A percentile compares a stretch with the other conserved stretches of the same genome.
Evolutionary conservation across 2,797 vertebrate species (phyloP).

Genomic region (Darevskia mixta): DNA sequence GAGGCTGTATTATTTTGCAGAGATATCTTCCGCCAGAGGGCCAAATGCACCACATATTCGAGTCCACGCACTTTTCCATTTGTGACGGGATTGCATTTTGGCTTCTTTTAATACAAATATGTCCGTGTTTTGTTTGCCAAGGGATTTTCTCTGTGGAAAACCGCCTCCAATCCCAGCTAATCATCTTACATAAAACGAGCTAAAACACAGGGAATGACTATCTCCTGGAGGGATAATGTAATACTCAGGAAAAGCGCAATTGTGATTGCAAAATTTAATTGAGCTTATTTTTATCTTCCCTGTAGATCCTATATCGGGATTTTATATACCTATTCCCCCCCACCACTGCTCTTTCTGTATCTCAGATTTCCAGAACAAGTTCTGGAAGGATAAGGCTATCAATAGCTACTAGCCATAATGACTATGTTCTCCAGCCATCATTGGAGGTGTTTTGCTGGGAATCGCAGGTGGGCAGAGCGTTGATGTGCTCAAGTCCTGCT

Average conservation of each 20-base stretch:
- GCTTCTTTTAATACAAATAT: not conserved
- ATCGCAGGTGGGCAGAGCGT: too few species aligned
- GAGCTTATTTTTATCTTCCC: constrained; percentile 21
- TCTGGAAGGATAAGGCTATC: too few species aligned
- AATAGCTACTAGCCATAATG: too few species aligned
- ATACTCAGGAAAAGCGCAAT: constrained; percentile 22
- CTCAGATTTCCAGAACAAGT: not conserved
- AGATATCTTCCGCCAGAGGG: not conserved
- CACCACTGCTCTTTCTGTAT: not conserved
- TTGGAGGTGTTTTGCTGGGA: too few species aligned
- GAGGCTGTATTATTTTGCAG: constrained; percentile 5
- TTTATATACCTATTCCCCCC: constrained; percentile 4
- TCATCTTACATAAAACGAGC: not conserved
- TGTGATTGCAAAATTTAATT: constrained; percentile 24
- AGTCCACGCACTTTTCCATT: not conserved
- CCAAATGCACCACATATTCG: not conserved
- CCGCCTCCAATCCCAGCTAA: constrained; percentile 12
- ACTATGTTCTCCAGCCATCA: not conserved
- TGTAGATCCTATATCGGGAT: constrained; percentile 14
- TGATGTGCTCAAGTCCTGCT: too few species aligned
- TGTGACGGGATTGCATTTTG: not conserved
- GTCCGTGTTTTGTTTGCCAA: not conserved
- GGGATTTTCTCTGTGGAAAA: not conserved
- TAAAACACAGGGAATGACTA: constrained; percentile 37
- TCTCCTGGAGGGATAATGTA: constrained; percentile 31